These are phyloP conservation scores for Ridgeia piscesae DNA, from an alignment of 1,140 invertebrate genomes.

Conservation along the genomic window DNA sequence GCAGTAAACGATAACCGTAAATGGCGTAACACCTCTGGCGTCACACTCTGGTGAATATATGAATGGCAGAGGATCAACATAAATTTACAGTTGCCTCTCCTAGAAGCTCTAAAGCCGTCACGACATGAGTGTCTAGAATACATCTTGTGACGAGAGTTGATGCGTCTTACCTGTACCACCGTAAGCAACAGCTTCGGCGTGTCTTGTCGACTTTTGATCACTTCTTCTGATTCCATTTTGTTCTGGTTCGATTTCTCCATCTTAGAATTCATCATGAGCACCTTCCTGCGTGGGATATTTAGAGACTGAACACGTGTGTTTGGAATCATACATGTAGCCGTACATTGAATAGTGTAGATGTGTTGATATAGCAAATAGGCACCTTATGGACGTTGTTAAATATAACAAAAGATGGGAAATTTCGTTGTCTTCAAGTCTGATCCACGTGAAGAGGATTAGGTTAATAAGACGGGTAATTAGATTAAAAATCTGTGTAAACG, in stretches of 20 bases:
- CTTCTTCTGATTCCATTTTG: conserved; percentile 39
- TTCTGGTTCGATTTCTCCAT: conserved; percentile 11
- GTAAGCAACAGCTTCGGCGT: conserved; percentile 24
- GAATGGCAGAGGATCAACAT: too few relatives aligned
- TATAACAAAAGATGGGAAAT: too few relatives aligned
- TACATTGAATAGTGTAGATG: background rate
- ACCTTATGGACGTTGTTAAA: background rate
- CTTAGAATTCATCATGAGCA: conserved; percentile 11
- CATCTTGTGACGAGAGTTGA: too few relatives aligned
- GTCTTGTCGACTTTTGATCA: conserved; percentile 38
- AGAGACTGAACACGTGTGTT: conserved; percentile 10
- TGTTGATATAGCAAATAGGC: background rate
- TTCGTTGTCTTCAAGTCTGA: too few relatives aligned
- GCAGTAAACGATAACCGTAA: too few relatives aligned
- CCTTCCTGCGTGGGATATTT: background rate
- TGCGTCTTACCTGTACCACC: conserved; percentile 23
- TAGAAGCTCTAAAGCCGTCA: too few relatives aligned
- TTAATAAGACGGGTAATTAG: too few relatives aligned
- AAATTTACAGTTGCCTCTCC: too few relatives aligned
- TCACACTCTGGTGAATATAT: too few relatives aligned
- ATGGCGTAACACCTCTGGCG: too few relatives aligned
- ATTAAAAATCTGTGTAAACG: background rate
- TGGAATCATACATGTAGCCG: background rate
- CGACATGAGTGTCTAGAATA: too few relatives aligned
- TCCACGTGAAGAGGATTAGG: too few relatives aligned